Evolutionary conservation across 1,140 invertebrate genomes (phyloP).

Genomic region (Protaetia brevitarsis): DNA sequence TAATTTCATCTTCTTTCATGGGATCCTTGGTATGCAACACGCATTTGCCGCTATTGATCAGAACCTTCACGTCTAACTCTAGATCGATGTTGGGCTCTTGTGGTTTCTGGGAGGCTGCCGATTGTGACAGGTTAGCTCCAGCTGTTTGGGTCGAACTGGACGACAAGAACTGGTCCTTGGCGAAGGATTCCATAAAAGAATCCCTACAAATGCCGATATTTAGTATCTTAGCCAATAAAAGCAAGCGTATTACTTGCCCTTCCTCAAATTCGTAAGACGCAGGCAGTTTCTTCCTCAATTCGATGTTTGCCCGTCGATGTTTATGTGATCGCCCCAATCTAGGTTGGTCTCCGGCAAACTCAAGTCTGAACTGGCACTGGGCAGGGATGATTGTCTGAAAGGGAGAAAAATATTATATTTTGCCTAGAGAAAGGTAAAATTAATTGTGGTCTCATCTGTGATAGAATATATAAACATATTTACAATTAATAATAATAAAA

Average conservation of each 20-base stretch:
- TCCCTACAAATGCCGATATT: not conserved
- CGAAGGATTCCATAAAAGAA: constrained; percentile 34
- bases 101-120: constrained; percentile 52
- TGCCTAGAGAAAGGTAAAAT: no score
- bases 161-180: constrained; percentile 31
- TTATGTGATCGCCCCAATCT: constrained; percentile 59
- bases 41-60: constrained; percentile 96
- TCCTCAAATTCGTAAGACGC: constrained; percentile 43
- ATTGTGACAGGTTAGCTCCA: constrained; percentile 17
- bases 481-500: no score
- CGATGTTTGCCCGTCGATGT: constrained; percentile 64
- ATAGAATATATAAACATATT: no score
- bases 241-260: constrained; percentile 36
- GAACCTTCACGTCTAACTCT: constrained; percentile 93
- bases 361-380: constrained; percentile 66
- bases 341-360: constrained; percentile 59
- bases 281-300: constrained; percentile 58
- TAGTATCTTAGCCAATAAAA: not conserved
- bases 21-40: constrained; percentile 90
- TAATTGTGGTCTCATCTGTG: no score
- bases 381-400: constrained; percentile 63
- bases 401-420: constrained; percentile 1
- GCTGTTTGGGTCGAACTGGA: constrained; percentile 30
- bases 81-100: constrained; percentile 95
- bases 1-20: constrained; percentile 67